Conservation (phyloP, 92 coral and sea anemone genomes). For the Ricordea florida region DNA sequence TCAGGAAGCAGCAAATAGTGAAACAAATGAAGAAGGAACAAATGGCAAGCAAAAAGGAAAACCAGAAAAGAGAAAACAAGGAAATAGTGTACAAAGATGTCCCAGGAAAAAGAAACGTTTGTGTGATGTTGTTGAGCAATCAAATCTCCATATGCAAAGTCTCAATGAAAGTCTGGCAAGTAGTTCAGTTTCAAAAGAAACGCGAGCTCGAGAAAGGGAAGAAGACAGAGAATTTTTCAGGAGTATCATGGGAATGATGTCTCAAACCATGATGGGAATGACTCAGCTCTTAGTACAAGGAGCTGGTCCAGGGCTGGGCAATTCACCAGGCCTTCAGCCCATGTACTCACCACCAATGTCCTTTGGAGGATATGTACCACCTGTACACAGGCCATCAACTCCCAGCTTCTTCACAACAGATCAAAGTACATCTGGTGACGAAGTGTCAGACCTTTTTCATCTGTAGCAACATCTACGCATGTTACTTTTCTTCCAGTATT, state of each 20-base stretch:
- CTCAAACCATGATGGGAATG: background rate
- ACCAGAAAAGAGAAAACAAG: background rate
- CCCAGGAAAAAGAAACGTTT: background rate
- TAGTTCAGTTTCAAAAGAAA: background rate
- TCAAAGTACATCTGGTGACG: background rate
- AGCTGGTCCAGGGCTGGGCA: background rate
- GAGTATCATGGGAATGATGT: background rate
- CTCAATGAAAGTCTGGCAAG: background rate
- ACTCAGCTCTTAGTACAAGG: background rate
- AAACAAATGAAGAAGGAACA: background rate
- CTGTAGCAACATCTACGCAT: too few relatives aligned
- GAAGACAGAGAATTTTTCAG: background rate
- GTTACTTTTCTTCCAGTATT: too few relatives aligned
- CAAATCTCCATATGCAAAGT: background rate
- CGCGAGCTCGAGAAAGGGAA: background rate
- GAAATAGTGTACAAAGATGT: background rate
- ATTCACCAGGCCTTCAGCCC: too few relatives aligned
- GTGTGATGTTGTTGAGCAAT: background rate
- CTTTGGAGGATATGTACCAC: background rate
- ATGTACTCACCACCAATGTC: background rate
- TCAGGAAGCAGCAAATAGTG: background rate
- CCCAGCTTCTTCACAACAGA: background rate
- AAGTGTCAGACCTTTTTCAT: background rate
- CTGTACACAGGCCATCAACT: background rate
- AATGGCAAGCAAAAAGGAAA: background rate